A percentile compares a stretch with the other conserved stretches of the same genome.
Evolutionary conservation across 1,140 invertebrate species (phyloP).

Genomic region (Ridgeia piscesae): DNA sequence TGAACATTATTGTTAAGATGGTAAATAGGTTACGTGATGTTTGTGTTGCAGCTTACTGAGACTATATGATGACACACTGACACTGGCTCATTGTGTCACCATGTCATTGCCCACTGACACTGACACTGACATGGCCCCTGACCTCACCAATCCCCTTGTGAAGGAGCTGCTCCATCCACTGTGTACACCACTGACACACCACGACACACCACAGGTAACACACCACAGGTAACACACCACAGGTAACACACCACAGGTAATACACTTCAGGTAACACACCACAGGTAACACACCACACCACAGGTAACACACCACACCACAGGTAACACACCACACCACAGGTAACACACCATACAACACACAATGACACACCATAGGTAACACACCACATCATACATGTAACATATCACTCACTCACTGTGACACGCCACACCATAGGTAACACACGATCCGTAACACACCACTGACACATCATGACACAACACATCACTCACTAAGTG

Average conservation of each 20-base stretch:
- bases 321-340: neutral
- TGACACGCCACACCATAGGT: neutral
- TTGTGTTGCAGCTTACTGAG: slow-evolving; percentile 3
- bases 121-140: neutral
- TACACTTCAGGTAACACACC: neutral
- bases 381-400: neutral
- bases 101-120: neutral
- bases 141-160: neutral
- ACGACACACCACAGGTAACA: slow-evolving; percentile 1
- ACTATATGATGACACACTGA: neutral
- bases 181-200: neutral
- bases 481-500: neutral
- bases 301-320: neutral
- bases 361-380: neutral
- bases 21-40: neutral
- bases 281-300: neutral
- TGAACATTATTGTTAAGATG: neutral
- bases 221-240: neutral
- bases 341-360: neutral
- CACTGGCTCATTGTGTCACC: slow-evolving; percentile 1
- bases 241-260: neutral
- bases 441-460: neutral
- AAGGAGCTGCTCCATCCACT: neutral
- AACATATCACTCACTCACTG: too few species aligned
- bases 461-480: neutral